Base-by-base conservation (phyloP, 2,113 vertebrate genomes). In the Mustelus asterias region DNA sequence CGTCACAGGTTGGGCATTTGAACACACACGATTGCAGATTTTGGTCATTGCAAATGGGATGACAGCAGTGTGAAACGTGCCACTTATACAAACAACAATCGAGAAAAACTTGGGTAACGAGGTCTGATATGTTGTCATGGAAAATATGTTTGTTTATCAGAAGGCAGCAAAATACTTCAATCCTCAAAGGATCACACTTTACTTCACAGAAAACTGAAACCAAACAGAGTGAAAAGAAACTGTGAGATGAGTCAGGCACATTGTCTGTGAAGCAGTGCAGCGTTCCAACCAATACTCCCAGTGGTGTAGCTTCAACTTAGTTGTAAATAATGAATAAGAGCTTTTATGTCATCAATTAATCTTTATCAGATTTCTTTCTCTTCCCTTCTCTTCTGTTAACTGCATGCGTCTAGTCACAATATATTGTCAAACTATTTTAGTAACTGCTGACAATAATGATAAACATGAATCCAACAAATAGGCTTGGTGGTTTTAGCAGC, bases 301-400 rank as follows among this genome's bases (percentile, higher is more conserved):
- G 67, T 33, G 67, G 44, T 33, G 14, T 26, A 48, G 67, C 41
- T 72, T 72, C 67, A 95, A 54, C 26, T 10, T 9, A 44, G 41
- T 10, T 54, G 13, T 95, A 33, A 76, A 95, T 95, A 72, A 76
- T 95, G 94, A 95, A 95, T 33, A 48, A 95, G 67, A 95, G 24
- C 48, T 76, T 54, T 95, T 26, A 2, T 26, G 26, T 76, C 70
- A 48, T 60, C 48, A 95, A 72, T 95, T 95, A 29, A 95, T 95
- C 67, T 95, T 95, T 14, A 54, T 76, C 54, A 33, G 54, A n/a
- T 60, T 33, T 80, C 6, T 20, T 83, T 90, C 33, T 44, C 37
- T 48, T 65, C 37, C 58, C 37, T 65, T 65, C 16, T n/a, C 90
- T 94, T 94, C 63, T 69, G 63, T 67, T 94, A 54, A 20, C 92